These are phyloP conservation scores for Mastacembelus armatus DNA, from an alignment of 2,797 vertebrate species.

Conservation along the genomic window DNA sequence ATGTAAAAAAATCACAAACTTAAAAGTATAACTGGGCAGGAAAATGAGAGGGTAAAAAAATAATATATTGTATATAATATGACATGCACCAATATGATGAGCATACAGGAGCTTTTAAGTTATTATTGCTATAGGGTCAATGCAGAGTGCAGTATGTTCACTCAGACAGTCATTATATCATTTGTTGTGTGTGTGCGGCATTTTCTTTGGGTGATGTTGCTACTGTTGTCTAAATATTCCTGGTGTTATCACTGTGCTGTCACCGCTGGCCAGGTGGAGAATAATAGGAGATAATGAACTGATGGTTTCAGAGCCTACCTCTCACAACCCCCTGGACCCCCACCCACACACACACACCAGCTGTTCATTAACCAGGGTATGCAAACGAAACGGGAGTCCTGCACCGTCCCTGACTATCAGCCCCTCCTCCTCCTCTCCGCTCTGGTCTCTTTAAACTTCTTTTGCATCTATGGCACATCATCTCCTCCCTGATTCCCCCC, in stretches of 20 bases:
- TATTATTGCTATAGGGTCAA: slow-evolving; percentile 15
- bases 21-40: too few relatives aligned
- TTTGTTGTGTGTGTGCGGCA: slow-evolving; percentile 20
- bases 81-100: neutral
- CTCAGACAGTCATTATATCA: neutral
- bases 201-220: slow-evolving; percentile 71
- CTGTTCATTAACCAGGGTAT: slow-evolving; percentile 92
- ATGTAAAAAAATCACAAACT: neutral
- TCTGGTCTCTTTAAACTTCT: slow-evolving; percentile 41
- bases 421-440: slow-evolving; percentile 46
- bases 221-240: slow-evolving; percentile 68
- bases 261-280: slow-evolving; percentile 88
- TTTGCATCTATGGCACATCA: slow-evolving; percentile 53
- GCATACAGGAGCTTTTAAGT: neutral
- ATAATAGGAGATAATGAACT: slow-evolving; percentile 92
- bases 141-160: slow-evolving; percentile 2
- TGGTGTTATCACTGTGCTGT: slow-evolving; percentile 78
- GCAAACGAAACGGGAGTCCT: slow-evolving; percentile 82
- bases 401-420: slow-evolving; percentile 72
- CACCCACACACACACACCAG: slow-evolving; percentile 66
- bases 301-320: slow-evolving; percentile 80
- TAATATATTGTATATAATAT: neutral
- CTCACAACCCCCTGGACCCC: neutral
- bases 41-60: too few relatives aligned
- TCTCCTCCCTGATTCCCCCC: slow-evolving; percentile 22